Evolutionary conservation across 1,140 invertebrate genomes (phyloP), one percentile per base, ranked within the genome.

Genomic region (Hyles vespertilio): DNA sequence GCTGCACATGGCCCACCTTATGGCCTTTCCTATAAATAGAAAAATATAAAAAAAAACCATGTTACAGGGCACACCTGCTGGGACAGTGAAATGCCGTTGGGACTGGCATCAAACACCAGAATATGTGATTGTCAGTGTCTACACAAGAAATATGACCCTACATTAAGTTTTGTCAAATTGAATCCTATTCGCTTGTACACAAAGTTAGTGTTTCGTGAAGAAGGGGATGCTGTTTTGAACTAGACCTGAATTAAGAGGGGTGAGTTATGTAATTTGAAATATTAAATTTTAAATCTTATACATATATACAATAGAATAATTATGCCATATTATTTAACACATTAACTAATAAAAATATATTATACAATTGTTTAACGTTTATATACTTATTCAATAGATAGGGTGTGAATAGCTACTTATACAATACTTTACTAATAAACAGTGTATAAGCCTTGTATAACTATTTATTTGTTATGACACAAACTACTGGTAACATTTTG

Each of bases 101-200:
- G 98, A 99, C 83, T 99, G 96, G 95, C 95, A 97, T 90, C 97
- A 98, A 89, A 98, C 96, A 9, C 93, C 92, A 7, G 92, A 91
- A 3, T 90, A 93, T 88, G 94, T 98, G 0, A 93, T 95, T 63
- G 92, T 98, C 32, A 95, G 96, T 49, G 92, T 99, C 53, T 99
- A 96, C 90, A 95, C 95, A 1, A 99, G 86, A 94, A 96, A 59
- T 96, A 98, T 80, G 91, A 97, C 72, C 96, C 97, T 43, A 90
- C 91, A 34, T 80, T 91, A 55, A 96, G 95, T 47, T 85, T 68
- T 47, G 90, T 99, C 7, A 94, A 97, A 89, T 84, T 97, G 0
- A 99, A 97, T 89, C 95, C 96, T 32, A 93, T 99, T 33, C 91
- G 94, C 40, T 88, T 99, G 4, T 92, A 93, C 52, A 92, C 95